Percentiles rank a stretch among this genome's conserved stretches.
These are phyloP conservation scores for Erebia ligea DNA, from an alignment of 2,888 invertebrate genomes.

Conservation along the genomic window DNA sequence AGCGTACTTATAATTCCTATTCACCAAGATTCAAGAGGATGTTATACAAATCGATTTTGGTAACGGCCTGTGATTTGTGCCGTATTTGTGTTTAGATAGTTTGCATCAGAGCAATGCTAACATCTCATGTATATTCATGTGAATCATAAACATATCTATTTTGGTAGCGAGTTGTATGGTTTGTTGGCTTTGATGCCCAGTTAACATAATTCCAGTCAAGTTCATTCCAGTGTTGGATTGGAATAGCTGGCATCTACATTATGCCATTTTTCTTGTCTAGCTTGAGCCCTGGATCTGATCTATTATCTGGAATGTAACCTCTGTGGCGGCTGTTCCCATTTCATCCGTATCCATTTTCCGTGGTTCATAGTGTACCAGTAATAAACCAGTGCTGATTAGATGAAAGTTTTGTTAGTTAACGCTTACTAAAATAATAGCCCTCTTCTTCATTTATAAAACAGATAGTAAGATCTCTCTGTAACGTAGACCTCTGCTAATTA, in stretches of 20 bases:
- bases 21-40: background rate
- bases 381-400: no score
- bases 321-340: background rate
- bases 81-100: conserved; percentile 13
- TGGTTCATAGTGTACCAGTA: no score
- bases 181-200: background rate
- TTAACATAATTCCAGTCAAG: background rate
- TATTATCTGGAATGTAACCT: background rate
- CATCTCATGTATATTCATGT: conserved; percentile 34
- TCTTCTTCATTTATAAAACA: no score
- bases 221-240: conserved; percentile 1
- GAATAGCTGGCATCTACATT: background rate
- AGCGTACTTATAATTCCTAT: background rate
- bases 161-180: conserved; percentile 1
- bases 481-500: no score
- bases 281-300: background rate
- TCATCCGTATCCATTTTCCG: no score
- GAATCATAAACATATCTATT: conserved; percentile 5
- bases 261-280: background rate
- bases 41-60: conserved; percentile 4
- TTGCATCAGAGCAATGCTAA: conserved; percentile 22
- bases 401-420: no score
- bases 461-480: no score
- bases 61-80: conserved; percentile 16
- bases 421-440: no score